These are phyloP conservation scores for Scolopax bukidnonensis DNA, from an alignment of 2,797 vertebrate species.

Conservation along the genomic window DNA sequence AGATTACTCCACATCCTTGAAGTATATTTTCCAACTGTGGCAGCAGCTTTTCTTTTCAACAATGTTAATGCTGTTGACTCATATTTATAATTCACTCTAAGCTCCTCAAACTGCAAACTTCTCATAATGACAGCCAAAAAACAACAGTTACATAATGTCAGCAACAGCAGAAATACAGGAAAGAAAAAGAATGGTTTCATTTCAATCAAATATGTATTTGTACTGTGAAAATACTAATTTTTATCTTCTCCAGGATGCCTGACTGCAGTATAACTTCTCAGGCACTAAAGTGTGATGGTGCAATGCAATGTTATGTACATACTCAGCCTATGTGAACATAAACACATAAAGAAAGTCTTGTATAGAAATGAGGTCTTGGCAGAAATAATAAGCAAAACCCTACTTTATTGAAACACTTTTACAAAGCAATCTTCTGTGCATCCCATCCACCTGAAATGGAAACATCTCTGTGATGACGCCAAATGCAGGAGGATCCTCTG, in stretches of 20 bases:
- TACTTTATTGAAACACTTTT: background rate
- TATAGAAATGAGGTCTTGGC: background rate
- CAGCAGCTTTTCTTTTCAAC: background rate
- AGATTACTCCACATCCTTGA: background rate
- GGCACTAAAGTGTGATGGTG: background rate
- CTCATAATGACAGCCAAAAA: conserved; percentile 13
- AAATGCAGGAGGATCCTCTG: background rate
- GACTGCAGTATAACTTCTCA: background rate
- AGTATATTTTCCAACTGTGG: background rate
- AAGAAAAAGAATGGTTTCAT: background rate
- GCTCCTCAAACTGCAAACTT: conserved; percentile 5
- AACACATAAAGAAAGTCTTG: background rate
- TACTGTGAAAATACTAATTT: background rate
- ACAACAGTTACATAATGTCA: background rate
- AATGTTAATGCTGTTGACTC: conserved; percentile 30
- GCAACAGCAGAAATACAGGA: background rate
- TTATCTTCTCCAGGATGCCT: background rate
- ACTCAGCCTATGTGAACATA: background rate
- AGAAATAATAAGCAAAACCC: background rate
- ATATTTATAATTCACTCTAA: conserved; percentile 49
- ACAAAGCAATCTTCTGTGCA: background rate
- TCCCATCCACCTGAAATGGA: background rate
- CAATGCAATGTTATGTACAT: background rate
- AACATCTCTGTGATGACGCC: background rate
- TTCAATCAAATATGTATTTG: background rate